Percentiles rank a stretch among this genome's conserved stretches.
phyloP scores from a whole-genome alignment of 2,797 vertebrate species.

The Rousettus madagascariensis region DNA sequence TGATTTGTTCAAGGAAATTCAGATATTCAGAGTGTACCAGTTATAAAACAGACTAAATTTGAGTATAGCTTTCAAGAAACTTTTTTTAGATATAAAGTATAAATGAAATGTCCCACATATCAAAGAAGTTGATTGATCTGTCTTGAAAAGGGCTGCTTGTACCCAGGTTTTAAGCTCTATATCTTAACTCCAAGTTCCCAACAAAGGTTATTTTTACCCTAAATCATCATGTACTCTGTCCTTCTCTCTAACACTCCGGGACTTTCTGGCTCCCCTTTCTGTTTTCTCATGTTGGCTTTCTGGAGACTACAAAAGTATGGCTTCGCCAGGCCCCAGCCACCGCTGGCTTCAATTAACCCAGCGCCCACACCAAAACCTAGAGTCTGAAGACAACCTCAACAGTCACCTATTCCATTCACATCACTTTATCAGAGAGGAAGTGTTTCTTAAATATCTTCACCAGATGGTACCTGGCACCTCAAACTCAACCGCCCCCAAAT shows the following conservation, averaged over 20 bases:
- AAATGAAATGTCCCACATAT: neutral
- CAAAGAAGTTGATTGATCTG: neutral
- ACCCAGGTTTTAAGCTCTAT: neutral
- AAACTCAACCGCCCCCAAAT: neutral
- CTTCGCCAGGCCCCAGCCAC: neutral
- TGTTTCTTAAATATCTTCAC: neutral
- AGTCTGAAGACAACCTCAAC: neutral
- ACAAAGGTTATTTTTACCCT: neutral
- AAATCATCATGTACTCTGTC: neutral
- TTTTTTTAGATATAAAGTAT: neutral
- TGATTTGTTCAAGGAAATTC: conserved; percentile 1
- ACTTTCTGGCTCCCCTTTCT: neutral
- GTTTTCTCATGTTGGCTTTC: neutral
- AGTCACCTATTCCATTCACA: neutral
- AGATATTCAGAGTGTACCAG: neutral
- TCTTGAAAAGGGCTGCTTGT: neutral
- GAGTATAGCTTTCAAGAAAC: neutral
- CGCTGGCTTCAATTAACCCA: neutral
- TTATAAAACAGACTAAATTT: conserved; percentile 7
- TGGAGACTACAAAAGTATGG: neutral
- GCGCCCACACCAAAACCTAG: neutral
- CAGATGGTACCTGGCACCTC: neutral
- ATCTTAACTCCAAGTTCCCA: neutral
- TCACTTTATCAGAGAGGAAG: neutral
- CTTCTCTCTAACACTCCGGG: neutral